Evolutionary conservation across 2,888 invertebrate genomes (phyloP), one percentile per base, ranked within the genome.

Genomic region (Pseudanteris insignis): DNA sequence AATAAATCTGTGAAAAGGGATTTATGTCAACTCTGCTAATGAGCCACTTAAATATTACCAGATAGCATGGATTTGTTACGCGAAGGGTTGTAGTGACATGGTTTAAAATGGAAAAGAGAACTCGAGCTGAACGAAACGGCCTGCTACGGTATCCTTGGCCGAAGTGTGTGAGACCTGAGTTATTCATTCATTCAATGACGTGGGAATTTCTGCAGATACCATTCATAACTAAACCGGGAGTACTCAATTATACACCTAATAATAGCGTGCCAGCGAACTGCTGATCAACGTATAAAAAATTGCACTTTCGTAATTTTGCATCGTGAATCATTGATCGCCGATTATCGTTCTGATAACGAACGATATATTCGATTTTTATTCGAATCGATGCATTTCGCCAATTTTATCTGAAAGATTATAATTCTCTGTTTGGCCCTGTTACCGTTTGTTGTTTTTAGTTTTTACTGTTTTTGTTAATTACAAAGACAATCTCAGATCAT

Each of bases 171-270:
- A 46, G 46, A 34, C 40, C 32, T 38, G 32, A 38, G 54, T 44
- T 6, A 18, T 18, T 51, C 51, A 51, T 54, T 53, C 53, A 53
- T 53, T 54, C 44, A 54, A 32, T 44, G 44, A 54, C 54, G 54
- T 54, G 54, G 54, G 54, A 54, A 54, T 38, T 36, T 15, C 13
- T 26, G 10, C n/a, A 54, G 54, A 46, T 44, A 54, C 38, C 54
- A 46, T 54, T 54, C 54, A 54, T 54, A 46, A 44, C 43, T 43
- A 43, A 11, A 14, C 29, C 9, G 33, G 7, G 30, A 38, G 15
- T 33, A 40, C 21, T 40, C 40, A 18, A 53, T 54, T 54, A 26
- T 46, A 12, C 18, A 18, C 18, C n/a, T n/a, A n/a, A n/a, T n/a
- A n/a, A n/a, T n/a, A n/a, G n/a, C n/a, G n/a, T n/a, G n/a, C n/a